phyloP scores from a whole-genome alignment of 2,888 invertebrate genomes.

The Diarsia dahlii region DNA sequence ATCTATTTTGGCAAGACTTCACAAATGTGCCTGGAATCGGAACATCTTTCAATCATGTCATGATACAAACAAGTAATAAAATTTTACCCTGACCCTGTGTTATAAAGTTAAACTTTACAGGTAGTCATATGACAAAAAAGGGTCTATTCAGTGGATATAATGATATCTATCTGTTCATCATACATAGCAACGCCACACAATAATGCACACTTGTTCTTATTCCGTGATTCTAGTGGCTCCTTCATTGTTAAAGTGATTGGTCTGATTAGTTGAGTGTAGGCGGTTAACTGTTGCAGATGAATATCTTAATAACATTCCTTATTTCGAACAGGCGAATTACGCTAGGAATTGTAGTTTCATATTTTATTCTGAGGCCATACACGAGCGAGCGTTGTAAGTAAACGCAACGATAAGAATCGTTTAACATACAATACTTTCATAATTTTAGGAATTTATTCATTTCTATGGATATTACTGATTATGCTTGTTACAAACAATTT shows the following conservation, averaged over 20 bases:
- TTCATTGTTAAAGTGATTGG: slow-evolving; percentile 57
- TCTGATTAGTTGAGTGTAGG: slow-evolving; percentile 56
- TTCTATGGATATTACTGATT: too few relatives aligned
- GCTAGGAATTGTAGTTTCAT: neutral
- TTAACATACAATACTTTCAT: too few relatives aligned
- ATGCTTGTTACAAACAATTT: too few relatives aligned
- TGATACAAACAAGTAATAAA: neutral
- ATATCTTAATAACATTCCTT: slow-evolving; percentile 53
- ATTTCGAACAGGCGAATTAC: slow-evolving; percentile 23
- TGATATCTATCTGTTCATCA: too few relatives aligned
- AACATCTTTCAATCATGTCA: too few relatives aligned
- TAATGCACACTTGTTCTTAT: slow-evolving; percentile 44
- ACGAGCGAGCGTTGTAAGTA: too few relatives aligned
- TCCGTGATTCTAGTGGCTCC: slow-evolving; percentile 42
- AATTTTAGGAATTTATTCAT: too few relatives aligned
- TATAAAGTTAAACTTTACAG: neutral
- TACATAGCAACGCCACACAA: slow-evolving; percentile 20
- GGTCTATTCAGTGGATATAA: neutral
- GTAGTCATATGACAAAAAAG: neutral
- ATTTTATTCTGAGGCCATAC: neutral
- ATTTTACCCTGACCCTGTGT: neutral
- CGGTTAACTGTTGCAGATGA: slow-evolving; percentile 49
- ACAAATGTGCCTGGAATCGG: neutral
- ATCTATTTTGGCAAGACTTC: neutral
- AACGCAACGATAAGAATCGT: too few relatives aligned